Evolutionary conservation across 2,888 invertebrate species (phyloP).

Genomic region (Cantharis rustica): DNA sequence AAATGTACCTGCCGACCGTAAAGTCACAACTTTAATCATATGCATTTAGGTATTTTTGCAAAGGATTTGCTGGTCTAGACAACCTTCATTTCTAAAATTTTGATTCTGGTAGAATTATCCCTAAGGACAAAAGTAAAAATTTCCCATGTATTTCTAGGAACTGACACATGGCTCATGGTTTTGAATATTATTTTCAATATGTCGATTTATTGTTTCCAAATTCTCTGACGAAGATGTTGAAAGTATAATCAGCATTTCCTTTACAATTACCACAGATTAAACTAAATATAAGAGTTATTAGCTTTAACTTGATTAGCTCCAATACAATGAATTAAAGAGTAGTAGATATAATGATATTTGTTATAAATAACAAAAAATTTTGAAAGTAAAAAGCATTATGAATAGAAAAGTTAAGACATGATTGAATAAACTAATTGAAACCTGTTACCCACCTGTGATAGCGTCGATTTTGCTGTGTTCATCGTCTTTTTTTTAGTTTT

Average conservation of each 20-base stretch:
- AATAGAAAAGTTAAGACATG: background rate
- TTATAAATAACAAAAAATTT: background rate
- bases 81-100: background rate
- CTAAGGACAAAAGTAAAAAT: background rate
- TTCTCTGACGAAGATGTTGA: background rate
- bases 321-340: background rate
- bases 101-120: background rate
- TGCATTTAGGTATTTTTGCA: background rate
- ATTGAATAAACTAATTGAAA: background rate
- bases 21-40: background rate
- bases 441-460: background rate
- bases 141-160: too few species aligned
- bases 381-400: background rate
- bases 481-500: background rate
- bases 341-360: background rate
- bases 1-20: background rate
- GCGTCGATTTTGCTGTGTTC: background rate
- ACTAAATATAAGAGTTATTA: background rate
- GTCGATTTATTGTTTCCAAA: too few species aligned
- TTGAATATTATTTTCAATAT: too few species aligned
- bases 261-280: background rate
- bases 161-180: too few species aligned
- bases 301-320: background rate
- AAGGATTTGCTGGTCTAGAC: background rate
- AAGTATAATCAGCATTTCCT: background rate